Percentiles rank a stretch among this genome's conserved stretches.
phyloP scores from a whole-genome alignment of 2,888 invertebrate genomes.

The Synergus laeviventris region DNA sequence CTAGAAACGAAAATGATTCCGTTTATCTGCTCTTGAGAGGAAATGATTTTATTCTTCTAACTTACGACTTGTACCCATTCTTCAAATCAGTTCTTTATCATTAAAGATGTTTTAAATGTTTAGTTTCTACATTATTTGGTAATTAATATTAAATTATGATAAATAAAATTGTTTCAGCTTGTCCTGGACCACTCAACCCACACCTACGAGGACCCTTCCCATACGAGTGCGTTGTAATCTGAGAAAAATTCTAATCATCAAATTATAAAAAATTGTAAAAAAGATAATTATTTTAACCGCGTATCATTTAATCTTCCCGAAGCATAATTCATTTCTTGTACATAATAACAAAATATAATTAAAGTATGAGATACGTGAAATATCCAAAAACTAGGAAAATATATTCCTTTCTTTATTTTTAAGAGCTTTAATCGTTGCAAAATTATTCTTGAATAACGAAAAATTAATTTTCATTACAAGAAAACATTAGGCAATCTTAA shows the following conservation, averaged over 20 bases:
- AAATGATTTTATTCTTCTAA: not conserved
- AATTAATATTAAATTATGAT: not conserved
- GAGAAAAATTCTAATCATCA: conserved; percentile 59
- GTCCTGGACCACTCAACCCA: conserved; percentile 76
- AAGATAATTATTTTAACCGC: not conserved
- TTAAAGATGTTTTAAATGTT: not conserved
- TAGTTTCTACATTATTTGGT: not conserved
- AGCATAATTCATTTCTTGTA: conserved; percentile 21
- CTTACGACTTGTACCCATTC: not conserved
- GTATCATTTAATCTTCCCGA: not conserved
- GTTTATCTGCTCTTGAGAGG: not conserved
- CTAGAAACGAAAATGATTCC: not conserved
- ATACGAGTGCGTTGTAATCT: conserved; percentile 84
- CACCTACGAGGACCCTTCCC: conserved; percentile 79
- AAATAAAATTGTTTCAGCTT: conserved; percentile 79
- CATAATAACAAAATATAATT: conserved; percentile 33
- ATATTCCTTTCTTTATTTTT: conserved; percentile 50
- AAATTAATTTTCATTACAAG: not conserved
- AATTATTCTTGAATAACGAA: not conserved
- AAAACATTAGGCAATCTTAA: not conserved
- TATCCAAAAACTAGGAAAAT: conserved; percentile 45
- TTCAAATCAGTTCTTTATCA: not conserved
- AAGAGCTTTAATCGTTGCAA: not conserved
- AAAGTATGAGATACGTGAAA: not conserved
- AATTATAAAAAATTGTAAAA: conserved; percentile 1